Evolutionary conservation across 2,888 invertebrate genomes (phyloP), one percentile per base, ranked within the genome.

Genomic region (Drosophila siamana): DNA sequence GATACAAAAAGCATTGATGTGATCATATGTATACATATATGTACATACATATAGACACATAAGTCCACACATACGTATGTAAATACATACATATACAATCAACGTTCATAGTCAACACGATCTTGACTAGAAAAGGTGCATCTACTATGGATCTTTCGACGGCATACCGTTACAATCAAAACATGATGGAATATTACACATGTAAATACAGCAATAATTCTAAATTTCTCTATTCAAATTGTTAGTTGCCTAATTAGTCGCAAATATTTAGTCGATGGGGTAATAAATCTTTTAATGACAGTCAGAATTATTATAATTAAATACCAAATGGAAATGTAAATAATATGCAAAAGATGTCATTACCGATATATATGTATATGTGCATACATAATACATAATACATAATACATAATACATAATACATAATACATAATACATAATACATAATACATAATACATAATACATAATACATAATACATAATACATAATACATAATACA

Each of bases 171-270:
- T 98, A 98, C 94, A 98, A 98, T 93, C 98, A 98, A 92, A 98
- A 98, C 93, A 98, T 98, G 98, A 98, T 98, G 98, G 98, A 98
- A 94, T 98, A 98, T 94, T 98, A 98, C 92, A 98, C 98, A 93
- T 98, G 97, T 97, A 95, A 70, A 55, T 68, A n/a, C 15, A 41
- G 36, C n/a, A n/a, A n/a, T n/a, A n/a, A n/a, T 36, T 13, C 4
- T 38, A 22, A n/a, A n/a, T n/a, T n/a, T n/a, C n/a, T n/a, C n/a
- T n/a, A n/a, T n/a, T n/a, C n/a, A n/a, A n/a, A n/a, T n/a, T n/a
- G n/a, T n/a, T n/a, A n/a, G n/a, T n/a, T n/a, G n/a, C n/a, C n/a
- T n/a, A n/a, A n/a, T n/a, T n/a, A n/a, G n/a, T n/a, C n/a, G n/a
- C n/a, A n/a, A n/a, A n/a, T n/a, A n/a, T n/a, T n/a, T n/a, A n/a